Percentiles rank a stretch among this genome's conserved stretches.
Conservation (phyloP, 2,888 invertebrate genomes). For the Nymphalis polychloros region DNA sequence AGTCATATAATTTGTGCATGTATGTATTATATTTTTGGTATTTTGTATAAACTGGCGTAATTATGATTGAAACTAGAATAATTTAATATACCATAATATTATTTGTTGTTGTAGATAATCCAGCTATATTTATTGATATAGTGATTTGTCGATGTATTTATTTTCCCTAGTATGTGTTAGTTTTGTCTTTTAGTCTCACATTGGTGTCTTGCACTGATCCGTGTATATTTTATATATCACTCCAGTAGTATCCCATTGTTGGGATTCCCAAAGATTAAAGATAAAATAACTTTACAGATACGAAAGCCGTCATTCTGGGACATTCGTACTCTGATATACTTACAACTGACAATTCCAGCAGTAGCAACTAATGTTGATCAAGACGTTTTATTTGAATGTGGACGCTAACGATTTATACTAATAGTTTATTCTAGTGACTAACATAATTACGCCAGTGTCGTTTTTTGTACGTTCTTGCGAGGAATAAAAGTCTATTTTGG, state of each 20-base stretch:
- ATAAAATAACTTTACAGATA: constrained; percentile 69
- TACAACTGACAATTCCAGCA: constrained; percentile 60
- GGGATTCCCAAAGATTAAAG: constrained; percentile 44
- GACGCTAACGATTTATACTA: constrained; percentile 41
- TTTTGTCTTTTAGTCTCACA: constrained; percentile 48
- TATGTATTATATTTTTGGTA: constrained; percentile 46
- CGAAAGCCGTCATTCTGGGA: constrained; percentile 61
- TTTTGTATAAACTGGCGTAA: constrained; percentile 69
- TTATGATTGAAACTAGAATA: constrained; percentile 59
- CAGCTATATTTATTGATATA: constrained; percentile 36
- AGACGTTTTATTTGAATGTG: constrained; percentile 43
- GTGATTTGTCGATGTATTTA: constrained; percentile 25
- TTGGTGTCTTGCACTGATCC: constrained; percentile 56
- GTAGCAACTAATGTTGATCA: constrained; percentile 54
- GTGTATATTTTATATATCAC: constrained; percentile 41
- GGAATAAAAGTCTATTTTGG: constrained; percentile 61
- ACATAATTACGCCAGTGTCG: constrained; percentile 72
- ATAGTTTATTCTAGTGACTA: constrained; percentile 49
- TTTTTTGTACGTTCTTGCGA: constrained; percentile 44
- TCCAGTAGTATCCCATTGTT: constrained; percentile 39
- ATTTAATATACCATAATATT: constrained; percentile 20
- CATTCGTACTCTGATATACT: constrained; percentile 57
- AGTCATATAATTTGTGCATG: constrained; percentile 51
- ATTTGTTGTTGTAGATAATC: constrained; percentile 38
- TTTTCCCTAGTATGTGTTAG: constrained; percentile 35